Evolutionary conservation across 2,113 vertebrate genomes (phyloP).

Genomic region (Labeo catla): DNA sequence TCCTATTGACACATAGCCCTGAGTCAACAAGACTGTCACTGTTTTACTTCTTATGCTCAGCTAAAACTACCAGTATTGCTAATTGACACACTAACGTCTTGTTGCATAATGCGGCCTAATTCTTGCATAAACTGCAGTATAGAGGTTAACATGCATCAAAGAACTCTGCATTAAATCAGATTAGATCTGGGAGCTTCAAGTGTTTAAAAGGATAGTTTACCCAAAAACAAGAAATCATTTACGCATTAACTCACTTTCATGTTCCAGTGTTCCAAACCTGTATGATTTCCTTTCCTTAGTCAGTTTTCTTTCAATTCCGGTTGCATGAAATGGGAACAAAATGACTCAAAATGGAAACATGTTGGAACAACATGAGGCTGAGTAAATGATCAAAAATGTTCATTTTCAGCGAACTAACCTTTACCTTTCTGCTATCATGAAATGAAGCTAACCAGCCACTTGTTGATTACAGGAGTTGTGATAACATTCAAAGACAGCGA

Average conservation of each 20-base stretch:
- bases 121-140: conserved; percentile 19
- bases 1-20: not conserved
- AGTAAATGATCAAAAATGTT: not conserved
- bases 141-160: not conserved
- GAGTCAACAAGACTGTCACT: not conserved
- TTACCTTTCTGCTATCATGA: not conserved
- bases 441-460: conserved; percentile 10
- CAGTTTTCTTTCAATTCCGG: not conserved
- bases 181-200: conserved; percentile 14
- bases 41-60: conserved; percentile 8
- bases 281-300: not conserved
- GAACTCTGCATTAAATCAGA: conserved; percentile 1
- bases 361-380: not conserved
- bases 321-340: not conserved
- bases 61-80: not conserved
- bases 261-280: not conserved
- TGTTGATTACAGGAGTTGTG: conserved; percentile 12
- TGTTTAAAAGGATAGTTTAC: not conserved
- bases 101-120: conserved; percentile 28
- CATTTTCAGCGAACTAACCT: not conserved
- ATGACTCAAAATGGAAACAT: not conserved
- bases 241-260: not conserved
- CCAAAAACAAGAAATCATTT: not conserved
- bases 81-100: not conserved
- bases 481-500: conserved; percentile 27